Base-by-base conservation (phyloP, 1,140 invertebrate species). In the Zaprionus inermis region DNA sequence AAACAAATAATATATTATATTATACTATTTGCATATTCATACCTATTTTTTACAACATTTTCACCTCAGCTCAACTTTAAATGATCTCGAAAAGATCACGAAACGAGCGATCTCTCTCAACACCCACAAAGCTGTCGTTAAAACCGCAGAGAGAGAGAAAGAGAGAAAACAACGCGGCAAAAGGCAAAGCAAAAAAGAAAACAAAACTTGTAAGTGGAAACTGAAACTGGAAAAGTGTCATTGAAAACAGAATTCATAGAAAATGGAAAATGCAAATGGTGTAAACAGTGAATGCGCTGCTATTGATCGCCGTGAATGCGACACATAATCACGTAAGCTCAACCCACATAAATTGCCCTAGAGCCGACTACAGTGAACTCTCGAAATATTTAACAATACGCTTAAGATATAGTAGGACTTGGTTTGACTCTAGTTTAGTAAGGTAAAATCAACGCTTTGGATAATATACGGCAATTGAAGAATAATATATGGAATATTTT, bases 181-280 rank as follows among this genome's bases (percentile, higher is more conserved):
- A 7, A 34, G 9, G 51, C 22, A 72, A 54, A 36, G 24, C 34
- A n/a, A 32, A 14, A 36, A 59, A 24, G 28, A 24, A 16, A n/a
- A n/a, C 10, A 11, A 36, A 10, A 32, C 14, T 32, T 16, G 28
- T 36, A 63, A 52, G 38, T 75, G 60, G 57, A 76, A 73, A 76
- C 74, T 76, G 58, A 76, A 73, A 76, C 74, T 76, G 64, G 63
- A 76, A 61, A 76, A 76, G 60, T 73, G 70, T 59, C 70, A 64
- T 70, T 34, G 36, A 65, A 66, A 34, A 55, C 34, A 16, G 36
- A 72, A 59, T 58, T 58, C 57, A 76, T 18, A 61, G 74, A 73
- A 76, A 72, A 73, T 59, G 52, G 52, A 74, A 70, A 74, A 60
- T 56, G 51, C 5, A 41, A 41, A 41, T 60, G 67, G 51, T 67